Base-by-base conservation (phyloP, 2,797 vertebrate species). In the Manis javanica region DNA sequence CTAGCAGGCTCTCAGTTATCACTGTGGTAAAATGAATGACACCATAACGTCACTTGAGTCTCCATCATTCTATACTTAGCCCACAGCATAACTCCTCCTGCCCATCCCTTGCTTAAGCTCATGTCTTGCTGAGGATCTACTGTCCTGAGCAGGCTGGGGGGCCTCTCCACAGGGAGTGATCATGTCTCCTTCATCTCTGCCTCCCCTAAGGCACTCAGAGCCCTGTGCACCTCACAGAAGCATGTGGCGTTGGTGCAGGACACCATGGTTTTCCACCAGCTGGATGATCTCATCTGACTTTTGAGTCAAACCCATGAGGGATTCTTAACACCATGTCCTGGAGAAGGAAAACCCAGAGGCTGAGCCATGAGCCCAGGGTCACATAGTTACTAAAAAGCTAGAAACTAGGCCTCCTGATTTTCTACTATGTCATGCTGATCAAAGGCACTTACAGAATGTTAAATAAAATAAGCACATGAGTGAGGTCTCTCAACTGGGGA, bases 381-480 rank as follows among this genome's bases (percentile, higher is more conserved):
- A 53, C n/a, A 78, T 10, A 79, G 31, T 51, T 31, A 75, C 51
- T 84, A 57, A 74, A 93, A 95, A 85, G 49, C 51, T 66, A 18
- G 46, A 82, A 71, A 66, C 12, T 3, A 92, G 72, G 31, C 26
- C 51, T 87, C 82, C 53, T 26, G 55, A 77, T 39, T 77, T 77
- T 87, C 57, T 57, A 37, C 19, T 8, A 29, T 18, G 51, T n/a
- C 68, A 86, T 3, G 2, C 7, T 46, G 53, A 16, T 42, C 49
- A n/a, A 94, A 81, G 68, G n/a, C 63, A 87, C 39, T 72, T 42
- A 63, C 77, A 72, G 61, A 88, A 93, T 77, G 59, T 86, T 77
- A 87, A 93, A 89, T 81, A 88, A 88, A 94, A 95, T 34, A 16
- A 72, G 37, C 12, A 29, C 2, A 7, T 0, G 14, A 55, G 24